Base-by-base conservation (phyloP, 2,113 vertebrate species). In the Polypterus senegalus region DNA sequence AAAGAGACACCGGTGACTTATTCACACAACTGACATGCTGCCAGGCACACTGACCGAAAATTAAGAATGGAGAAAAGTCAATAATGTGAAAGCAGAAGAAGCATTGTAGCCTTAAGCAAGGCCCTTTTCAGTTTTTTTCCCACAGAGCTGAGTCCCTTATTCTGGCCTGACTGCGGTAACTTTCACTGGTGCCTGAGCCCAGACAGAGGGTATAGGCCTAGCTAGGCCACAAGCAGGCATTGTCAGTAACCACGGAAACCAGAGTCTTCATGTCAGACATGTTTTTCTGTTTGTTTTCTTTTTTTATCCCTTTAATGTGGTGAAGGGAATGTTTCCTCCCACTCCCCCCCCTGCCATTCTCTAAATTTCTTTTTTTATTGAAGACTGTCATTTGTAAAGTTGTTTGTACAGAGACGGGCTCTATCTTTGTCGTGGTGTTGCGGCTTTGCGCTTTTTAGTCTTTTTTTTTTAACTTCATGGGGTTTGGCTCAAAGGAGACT, bases 191-290 rank as follows among this genome's bases (percentile, higher is more conserved):
- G 86, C 86, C 82, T 81, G 72, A 78, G 71, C 79, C 79, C 83
- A 83, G 84, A 86, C 83, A 72, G 79, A 75, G 80, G 63, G 77
- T 78, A 76, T 76, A 84, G 81, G 82, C 79, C 81, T 81, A 78
- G 71, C 68, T 75, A 80, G 78, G 81, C 85, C 82, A 86, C 85
- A 86, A 80, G 84, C 85, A 77, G 81, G 75, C 79, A 86, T 88
- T 86, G 84, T 86, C 78, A 82, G 86, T 88, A 81, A 71, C 86
- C 84, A 83, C 86, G 84, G 86, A 88, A 86, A 86, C 86, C 84
- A 88, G 82, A 72, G 78, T 84, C 86, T 86, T 86, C 83, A 86
- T 88, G 86, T 88, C 83, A 88, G 86, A 86, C 86, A 86, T 88
- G 86, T 88, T 88, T 86, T 85, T 85, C 27, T 83, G 86, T 84